phyloP scores from a whole-genome alignment of 2,888 invertebrate species.

The Brachypterus glaber region DNA sequence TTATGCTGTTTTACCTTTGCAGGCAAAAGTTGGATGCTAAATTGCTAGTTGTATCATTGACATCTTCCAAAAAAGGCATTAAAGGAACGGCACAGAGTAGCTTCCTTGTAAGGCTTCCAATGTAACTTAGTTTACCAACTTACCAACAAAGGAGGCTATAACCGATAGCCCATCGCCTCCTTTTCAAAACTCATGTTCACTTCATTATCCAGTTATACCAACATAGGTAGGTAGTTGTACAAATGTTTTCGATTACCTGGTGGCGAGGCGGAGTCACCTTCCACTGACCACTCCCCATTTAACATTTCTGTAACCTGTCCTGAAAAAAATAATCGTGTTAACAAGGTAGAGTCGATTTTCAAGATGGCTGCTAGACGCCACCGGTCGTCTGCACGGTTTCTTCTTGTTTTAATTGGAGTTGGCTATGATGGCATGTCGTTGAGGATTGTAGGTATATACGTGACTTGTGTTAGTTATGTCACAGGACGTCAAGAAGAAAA shows the following conservation, averaged over 20 bases:
- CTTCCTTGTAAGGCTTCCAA: too few species aligned
- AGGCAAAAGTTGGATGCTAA: too few species aligned
- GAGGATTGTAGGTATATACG: slow-evolving; percentile 34
- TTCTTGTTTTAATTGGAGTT: slow-evolving; percentile 38
- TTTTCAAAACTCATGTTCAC: slow-evolving; percentile 12
- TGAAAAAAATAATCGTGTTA: slow-evolving; percentile 38
- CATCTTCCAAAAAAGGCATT: too few species aligned
- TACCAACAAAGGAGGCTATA: too few species aligned
- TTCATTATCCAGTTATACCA: slow-evolving; percentile 23
- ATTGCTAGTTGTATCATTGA: too few species aligned
- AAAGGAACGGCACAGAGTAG: too few species aligned
- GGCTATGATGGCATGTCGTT: slow-evolving; percentile 38
- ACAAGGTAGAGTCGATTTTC: slow-evolving; percentile 36
- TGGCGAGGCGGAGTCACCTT: slow-evolving; percentile 29
- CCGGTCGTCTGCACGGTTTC: slow-evolving; percentile 30
- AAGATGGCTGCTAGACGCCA: slow-evolving; percentile 40
- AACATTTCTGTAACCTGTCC: slow-evolving; percentile 36
- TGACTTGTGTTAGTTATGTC: slow-evolving; percentile 38
- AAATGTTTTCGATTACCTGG: slow-evolving; percentile 36
- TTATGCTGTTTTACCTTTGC: too few species aligned
- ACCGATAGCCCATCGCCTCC: too few species aligned
- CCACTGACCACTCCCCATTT: slow-evolving; percentile 33
- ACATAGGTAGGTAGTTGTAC: slow-evolving; percentile 33
- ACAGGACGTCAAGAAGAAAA: too few species aligned
- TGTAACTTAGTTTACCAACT: too few species aligned